A percentile compares a stretch with the other conserved stretches of the same genome.
These are phyloP conservation scores for Drosophila neotestacea DNA, from an alignment of 2,888 invertebrate genomes.

Conservation along the genomic window DNA sequence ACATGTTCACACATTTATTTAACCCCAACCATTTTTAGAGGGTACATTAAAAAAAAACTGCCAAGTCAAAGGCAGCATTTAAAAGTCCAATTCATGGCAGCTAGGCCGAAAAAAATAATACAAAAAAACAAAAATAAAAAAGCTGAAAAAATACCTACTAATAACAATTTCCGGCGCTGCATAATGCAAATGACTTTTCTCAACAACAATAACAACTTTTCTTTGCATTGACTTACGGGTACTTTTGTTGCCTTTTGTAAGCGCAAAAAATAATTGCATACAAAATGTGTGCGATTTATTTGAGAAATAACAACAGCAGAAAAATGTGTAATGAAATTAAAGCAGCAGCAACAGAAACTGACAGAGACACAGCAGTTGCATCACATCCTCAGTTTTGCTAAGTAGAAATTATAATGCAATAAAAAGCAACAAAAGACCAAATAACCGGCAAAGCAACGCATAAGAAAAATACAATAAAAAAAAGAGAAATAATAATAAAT, in stretches of 20 bases:
- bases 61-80: conserved; percentile 75
- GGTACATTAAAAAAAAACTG: conserved; percentile 40
- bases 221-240: conserved; percentile 75
- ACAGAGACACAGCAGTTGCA: conserved; percentile 54
- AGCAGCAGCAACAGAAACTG: conserved; percentile 51
- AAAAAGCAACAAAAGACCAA: conserved; percentile 61
- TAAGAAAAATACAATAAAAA: conserved; percentile 44
- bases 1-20: neutral
- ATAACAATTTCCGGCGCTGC: conserved; percentile 77
- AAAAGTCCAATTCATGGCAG: conserved; percentile 70
- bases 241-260: conserved; percentile 56
- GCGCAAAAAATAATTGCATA: conserved; percentile 70
- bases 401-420: conserved; percentile 81
- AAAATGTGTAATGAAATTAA: conserved; percentile 74
- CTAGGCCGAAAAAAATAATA: conserved; percentile 37
- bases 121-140: conserved; percentile 39
- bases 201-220: conserved; percentile 70
- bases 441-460: conserved; percentile 52
- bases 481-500: conserved; percentile 67
- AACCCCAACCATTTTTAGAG: neutral
- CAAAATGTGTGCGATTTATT: conserved; percentile 82
- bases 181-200: conserved; percentile 79
- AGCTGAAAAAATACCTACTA: conserved; percentile 59
- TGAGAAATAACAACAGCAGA: conserved; percentile 67
- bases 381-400: conserved; percentile 76